Percentiles rank a stretch among this genome's conserved stretches.
These are phyloP conservation scores for Poecilia wingei DNA, from an alignment of 2,797 vertebrate species.

Conservation along the genomic window DNA sequence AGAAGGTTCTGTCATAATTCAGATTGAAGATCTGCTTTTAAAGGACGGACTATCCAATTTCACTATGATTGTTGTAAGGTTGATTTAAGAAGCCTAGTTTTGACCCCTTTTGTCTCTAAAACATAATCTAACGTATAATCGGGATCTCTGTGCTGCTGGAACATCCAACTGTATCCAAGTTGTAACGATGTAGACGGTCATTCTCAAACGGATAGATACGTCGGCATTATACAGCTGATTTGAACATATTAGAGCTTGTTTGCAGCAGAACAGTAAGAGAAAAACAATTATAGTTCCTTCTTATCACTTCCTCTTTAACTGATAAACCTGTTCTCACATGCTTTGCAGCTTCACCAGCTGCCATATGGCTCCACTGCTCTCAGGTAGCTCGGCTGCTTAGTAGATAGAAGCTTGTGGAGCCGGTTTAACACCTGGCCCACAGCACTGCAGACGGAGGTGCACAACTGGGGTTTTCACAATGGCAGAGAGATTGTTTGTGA, in stretches of 20 bases:
- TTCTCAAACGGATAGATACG: no score
- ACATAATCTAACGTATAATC: no score
- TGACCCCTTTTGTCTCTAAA: no score
- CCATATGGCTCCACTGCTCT: slow-evolving; percentile 36
- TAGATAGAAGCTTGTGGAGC: not conserved
- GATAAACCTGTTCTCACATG: slow-evolving; percentile 5
- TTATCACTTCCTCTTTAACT: slow-evolving; percentile 21
- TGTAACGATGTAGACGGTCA: no score
- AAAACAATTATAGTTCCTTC: slow-evolving; percentile 17
- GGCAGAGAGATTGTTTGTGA: slow-evolving; percentile 34
- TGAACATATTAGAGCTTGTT: not conserved
- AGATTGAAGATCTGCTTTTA: not conserved
- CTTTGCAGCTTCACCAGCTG: slow-evolving; percentile 22
- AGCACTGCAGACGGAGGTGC: slow-evolving; percentile 27
- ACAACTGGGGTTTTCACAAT: slow-evolving; percentile 28
- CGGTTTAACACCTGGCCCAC: slow-evolving; percentile 22
- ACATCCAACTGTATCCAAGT: no score
- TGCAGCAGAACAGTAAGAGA: not conserved
- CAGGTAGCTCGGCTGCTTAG: slow-evolving; percentile 22
- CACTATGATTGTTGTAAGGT: not conserved
- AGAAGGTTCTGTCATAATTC: not conserved
- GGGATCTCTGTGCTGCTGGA: no score
- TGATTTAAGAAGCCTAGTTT: not conserved
- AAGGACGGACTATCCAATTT: not conserved
- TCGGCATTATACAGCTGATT: not conserved